Evolutionary conservation across 2,797 vertebrate species (phyloP), one percentile per base, ranked within the genome.

Genomic region (Avahi laniger): DNA sequence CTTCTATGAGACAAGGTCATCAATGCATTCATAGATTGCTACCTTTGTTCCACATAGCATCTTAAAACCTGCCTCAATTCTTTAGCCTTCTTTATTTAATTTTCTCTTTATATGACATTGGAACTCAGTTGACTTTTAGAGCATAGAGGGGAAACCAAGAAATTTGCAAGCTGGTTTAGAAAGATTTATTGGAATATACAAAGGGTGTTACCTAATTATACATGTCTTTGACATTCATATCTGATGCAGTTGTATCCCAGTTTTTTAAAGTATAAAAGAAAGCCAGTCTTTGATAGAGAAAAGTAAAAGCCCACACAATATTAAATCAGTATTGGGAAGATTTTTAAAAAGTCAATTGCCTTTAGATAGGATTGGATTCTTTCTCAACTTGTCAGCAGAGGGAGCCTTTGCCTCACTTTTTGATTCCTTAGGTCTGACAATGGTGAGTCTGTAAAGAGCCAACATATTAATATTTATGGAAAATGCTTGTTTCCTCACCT

Each of bases 331-430:
- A 2, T 22, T 50, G 50, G 73, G 43, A 84, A 81, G 48, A 52
- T 26, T 88, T 87, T 94, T 38, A 28, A 54, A 67, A 92, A 50
- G n/a, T 46, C 52, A 69, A 0, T 33, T 76, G 35, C 30, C 78
- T 52, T 57, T 52, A 59, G 67, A 2, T 28, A 50, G 41, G 43
- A 14, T 46, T 43, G 30, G 33, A n/a, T 38, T 83, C 54, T 73
- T 50, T 67, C 26, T 50, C 35, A 52, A 1, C 33, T 67, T 54
- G 83, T 57, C 97, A 98, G 97, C 82, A 98, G 97, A 95, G 97
- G 97, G 97, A 91, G 95, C 96, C 70, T 93, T 95, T 61, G 70
- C 70, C 38, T 89, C 20, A 93, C 33, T 35, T 81, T 95, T 83
- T 43, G 59, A 14, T 93, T 84, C 52, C 43, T 30, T 43, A 92